These are phyloP conservation scores for Bos indicus DNA, from an alignment of 2,113 vertebrate genomes.

Conservation along the genomic window DNA sequence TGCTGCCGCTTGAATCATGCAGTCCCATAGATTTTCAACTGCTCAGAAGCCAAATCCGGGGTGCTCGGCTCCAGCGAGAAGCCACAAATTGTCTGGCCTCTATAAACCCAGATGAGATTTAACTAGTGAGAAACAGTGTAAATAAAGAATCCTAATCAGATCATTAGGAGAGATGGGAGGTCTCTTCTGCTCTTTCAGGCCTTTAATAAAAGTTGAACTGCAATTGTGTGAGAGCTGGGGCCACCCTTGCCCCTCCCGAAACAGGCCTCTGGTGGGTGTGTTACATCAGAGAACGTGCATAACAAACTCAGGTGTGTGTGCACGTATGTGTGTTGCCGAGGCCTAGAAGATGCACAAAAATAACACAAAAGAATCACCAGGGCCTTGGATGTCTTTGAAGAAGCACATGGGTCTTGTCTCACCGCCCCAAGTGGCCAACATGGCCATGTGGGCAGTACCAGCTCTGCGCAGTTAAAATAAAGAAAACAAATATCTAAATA, in stretches of 20 bases:
- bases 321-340: neutral
- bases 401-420: conserved; percentile 54
- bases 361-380: conserved; percentile 72
- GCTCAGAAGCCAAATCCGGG: neutral
- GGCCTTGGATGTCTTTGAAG: conserved; percentile 76
- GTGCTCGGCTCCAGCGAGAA: neutral
- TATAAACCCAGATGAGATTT: neutral
- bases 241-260: conserved; percentile 35
- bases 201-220: conserved; percentile 58
- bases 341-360: conserved; percentile 70
- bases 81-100: neutral
- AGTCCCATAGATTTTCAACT: neutral
- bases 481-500: conserved; percentile 64
- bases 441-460: neutral
- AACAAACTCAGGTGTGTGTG: conserved; percentile 53
- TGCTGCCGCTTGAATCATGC: neutral
- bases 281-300: conserved; percentile 44
- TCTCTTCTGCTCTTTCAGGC: neutral
- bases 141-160: neutral
- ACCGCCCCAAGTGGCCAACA: neutral
- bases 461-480: conserved; percentile 62
- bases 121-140: neutral
- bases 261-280: neutral
- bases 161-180: neutral
- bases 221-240: neutral